Base-by-base conservation (phyloP, 1,140 invertebrate species). In the Manduca sexta region DNA sequence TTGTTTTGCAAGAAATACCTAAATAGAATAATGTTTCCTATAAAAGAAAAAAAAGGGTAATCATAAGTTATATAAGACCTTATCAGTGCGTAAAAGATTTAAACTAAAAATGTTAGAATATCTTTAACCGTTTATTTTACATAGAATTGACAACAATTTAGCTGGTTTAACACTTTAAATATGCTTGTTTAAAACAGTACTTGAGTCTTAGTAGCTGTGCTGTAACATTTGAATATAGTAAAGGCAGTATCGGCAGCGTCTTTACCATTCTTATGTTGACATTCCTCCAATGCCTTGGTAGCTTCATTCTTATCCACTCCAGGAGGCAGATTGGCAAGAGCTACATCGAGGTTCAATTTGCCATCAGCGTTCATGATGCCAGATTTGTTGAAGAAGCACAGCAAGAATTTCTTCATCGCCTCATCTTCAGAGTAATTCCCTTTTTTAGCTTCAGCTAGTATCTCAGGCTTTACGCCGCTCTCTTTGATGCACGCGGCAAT, bases 191-290 rank as follows among this genome's bases (percentile, higher is more conserved):
- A 45, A 5, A 72, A 60, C 1, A 73, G 48, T 31, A 77, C 52
- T 15, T 72, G 72, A 39, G 69, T 61, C 45, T 74, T 77, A 2
- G 79, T 85, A 3, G 74, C 69, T 21, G 69, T 58, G 26, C 81
- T 75, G 46, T 87, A 88, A 58, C 87, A 88, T 61, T 87, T 87
- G 46, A 84, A 86, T 4, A 88, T 77, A 52, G 84, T 62, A 43
- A 73, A 88, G 2, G 80, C 78, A 0, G 76, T 87, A 21, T 88
- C 87, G 7, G 78, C 80, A 1, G 73, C 55, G 40, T 82, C 69
- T 26, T 69, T 79, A 16, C 86, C 84, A 18, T 70, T 76, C 34
- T 74, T 74, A 21, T 64, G 65, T 26, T 74, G 74, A 47, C 86
- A 87, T 48, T 77, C 70, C 12, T 84, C 78, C 3, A 87, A 49